A percentile compares a stretch with the other conserved stretches of the same genome.
Conservation (phyloP, 2,888 invertebrate species). For the Colletes collaris region DNA sequence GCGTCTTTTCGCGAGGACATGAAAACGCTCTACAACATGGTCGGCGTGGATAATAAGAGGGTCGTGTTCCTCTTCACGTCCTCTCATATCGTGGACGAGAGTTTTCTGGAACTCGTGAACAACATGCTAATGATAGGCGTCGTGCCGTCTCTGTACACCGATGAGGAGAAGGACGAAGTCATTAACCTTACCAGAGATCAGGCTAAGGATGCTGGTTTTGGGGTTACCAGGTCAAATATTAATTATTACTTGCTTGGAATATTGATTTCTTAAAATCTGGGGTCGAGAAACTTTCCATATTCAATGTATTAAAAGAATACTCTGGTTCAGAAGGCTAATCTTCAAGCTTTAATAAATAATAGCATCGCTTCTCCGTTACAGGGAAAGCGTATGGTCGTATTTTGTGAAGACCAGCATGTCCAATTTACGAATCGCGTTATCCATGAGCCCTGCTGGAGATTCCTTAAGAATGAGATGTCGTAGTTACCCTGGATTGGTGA, state of each 20-base stretch:
- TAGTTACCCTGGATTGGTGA: conserved; percentile 96
- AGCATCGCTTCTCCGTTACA: conserved; percentile 72
- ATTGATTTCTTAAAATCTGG: too few relatives aligned
- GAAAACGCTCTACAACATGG: conserved; percentile 89
- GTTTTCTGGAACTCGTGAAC: conserved; percentile 95
- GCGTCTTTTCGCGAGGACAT: conserved; percentile 93
- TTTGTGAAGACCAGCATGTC: conserved; percentile 91
- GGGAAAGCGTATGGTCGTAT: conserved; percentile 93
- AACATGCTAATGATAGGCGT: conserved; percentile 95
- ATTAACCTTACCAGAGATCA: conserved; percentile 88
- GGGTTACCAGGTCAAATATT: conserved; percentile 87
- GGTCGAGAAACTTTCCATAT: too few relatives aligned
- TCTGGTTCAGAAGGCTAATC: too few relatives aligned
- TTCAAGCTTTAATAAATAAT: too few relatives aligned
- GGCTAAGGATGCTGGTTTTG: conserved; percentile 89
- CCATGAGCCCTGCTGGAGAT: conserved; percentile 95
- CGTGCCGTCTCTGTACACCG: conserved; percentile 93
- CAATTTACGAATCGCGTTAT: conserved; percentile 94
- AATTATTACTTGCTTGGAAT: too few relatives aligned
- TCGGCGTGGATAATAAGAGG: conserved; percentile 91
- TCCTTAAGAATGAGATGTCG: conserved; percentile 92
- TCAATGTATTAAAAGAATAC: too few relatives aligned
- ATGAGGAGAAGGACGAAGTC: conserved; percentile 94
- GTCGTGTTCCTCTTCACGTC: conserved; percentile 93
- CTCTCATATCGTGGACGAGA: conserved; percentile 91